Evolutionary conservation across 2,113 vertebrate species (phyloP).

Genomic region (Emydocephalus ijimae): DNA sequence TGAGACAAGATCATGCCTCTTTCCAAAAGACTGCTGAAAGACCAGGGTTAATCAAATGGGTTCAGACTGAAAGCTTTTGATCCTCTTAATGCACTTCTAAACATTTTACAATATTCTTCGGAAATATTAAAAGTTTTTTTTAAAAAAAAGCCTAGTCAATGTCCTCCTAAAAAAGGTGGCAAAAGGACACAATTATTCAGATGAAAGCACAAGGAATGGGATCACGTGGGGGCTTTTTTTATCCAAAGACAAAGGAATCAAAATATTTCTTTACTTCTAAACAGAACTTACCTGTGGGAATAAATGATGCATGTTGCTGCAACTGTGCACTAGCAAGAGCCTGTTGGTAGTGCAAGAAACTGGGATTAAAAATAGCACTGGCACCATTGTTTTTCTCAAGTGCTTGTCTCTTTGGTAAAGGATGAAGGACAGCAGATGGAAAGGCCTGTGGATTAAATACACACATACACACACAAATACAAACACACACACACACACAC

Average conservation of each 20-base stretch:
- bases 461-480: not conserved
- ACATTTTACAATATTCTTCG: slow-evolving; percentile 5
- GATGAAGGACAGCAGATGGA: slow-evolving; percentile 92
- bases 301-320: slow-evolving; percentile 90
- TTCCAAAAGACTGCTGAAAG: not conserved
- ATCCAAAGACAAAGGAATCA: not conserved
- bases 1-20: not conserved
- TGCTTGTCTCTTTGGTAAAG: slow-evolving; percentile 98
- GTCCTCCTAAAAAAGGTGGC: not conserved
- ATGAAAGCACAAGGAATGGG: not conserved
- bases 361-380: slow-evolving; percentile 90
- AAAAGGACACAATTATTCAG: not conserved
- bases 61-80: not conserved
- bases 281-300: slow-evolving; percentile 87
- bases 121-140: not conserved
- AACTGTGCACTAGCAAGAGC: slow-evolving; percentile 91
- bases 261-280: not conserved
- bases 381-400: slow-evolving; percentile 95
- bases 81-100: accelerated
- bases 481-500: not conserved
- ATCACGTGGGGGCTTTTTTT: not conserved
- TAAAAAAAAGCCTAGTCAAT: not conserved
- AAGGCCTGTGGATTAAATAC: slow-evolving; percentile 81
- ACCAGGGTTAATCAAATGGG: not conserved
- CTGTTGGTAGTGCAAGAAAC: slow-evolving; percentile 98